A percentile compares a stretch with the other conserved stretches of the same genome.
Conservation (phyloP, 37 sponge, comb jelly and placozoan genomes). For the Oopsacas minuta region DNA sequence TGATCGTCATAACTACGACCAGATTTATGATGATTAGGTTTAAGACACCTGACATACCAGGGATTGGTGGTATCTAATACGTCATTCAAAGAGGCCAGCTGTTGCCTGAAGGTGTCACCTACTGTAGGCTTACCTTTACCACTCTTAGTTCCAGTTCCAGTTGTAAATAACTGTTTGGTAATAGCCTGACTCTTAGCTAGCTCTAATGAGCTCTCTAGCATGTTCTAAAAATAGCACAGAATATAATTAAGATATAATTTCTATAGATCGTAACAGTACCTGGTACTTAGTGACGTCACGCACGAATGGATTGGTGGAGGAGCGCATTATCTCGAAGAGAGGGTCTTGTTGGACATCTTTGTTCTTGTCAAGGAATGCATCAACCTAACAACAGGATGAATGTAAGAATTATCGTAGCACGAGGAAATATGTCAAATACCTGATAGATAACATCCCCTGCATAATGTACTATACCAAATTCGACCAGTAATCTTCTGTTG, state of each 20-base stretch:
- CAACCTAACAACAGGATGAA: constrained; percentile 15
- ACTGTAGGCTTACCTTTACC: constrained; percentile 77
- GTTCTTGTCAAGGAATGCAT: constrained; percentile 78
- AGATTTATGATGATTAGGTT: constrained; percentile 59
- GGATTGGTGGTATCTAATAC: constrained; percentile 76
- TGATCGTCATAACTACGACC: constrained; percentile 53
- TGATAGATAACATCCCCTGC: constrained; percentile 76
- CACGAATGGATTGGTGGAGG: constrained; percentile 45
- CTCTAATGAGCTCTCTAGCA: constrained; percentile 59
- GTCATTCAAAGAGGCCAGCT: constrained; percentile 75
- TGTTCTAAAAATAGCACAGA: constrained; percentile 29
- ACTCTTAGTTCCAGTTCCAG: constrained; percentile 42
- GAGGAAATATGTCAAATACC: no score
- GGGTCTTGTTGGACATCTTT: constrained; percentile 84
- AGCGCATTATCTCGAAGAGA: constrained; percentile 69
- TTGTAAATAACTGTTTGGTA: constrained; percentile 31
- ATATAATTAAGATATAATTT: background rate
- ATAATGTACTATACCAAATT: constrained; percentile 82
- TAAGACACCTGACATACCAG: constrained; percentile 87
- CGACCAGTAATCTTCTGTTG: constrained; percentile 52
- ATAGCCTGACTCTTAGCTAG: constrained; percentile 34
- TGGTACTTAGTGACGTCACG: constrained; percentile 51
- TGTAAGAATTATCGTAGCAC: no score
- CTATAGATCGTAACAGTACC: constrained; percentile 10
- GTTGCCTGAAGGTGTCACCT: constrained; percentile 76